Evolutionary conservation across 1,140 invertebrate species (phyloP).

Genomic region (Pachypeltis micranthus): DNA sequence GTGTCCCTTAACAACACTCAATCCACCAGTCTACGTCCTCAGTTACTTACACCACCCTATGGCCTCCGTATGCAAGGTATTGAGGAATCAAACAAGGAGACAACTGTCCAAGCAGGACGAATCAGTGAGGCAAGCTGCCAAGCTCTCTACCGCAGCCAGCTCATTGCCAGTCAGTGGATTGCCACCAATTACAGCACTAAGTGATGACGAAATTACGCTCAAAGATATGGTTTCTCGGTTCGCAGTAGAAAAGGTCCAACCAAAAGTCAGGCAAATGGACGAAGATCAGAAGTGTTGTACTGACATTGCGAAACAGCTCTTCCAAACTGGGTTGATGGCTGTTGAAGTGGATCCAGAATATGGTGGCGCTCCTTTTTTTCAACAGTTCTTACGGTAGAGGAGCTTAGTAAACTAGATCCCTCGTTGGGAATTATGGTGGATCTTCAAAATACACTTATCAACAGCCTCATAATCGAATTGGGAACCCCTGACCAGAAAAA

Average conservation of each 20-base stretch:
- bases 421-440: conserved; percentile 76
- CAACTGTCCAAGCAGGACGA: neutral
- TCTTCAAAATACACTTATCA: conserved; percentile 89
- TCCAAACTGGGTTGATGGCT: conserved; percentile 85
- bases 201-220: conserved; percentile 25
- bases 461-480: conserved; percentile 71
- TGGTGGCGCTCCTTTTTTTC: conserved; percentile 81
- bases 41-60: too few relatives aligned
- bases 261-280: conserved; percentile 87
- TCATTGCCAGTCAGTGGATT: neutral
- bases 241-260: conserved; percentile 73
- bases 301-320: conserved; percentile 55
- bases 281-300: conserved; percentile 64
- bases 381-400: conserved; percentile 80
- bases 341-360: conserved; percentile 80
- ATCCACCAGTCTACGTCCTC: too few relatives aligned
- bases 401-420: conserved; percentile 85
- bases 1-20: too few relatives aligned
- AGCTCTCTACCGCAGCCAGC: neutral
- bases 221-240: conserved; percentile 51
- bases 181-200: conserved; percentile 21
- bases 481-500: conserved; percentile 71
- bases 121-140: neutral
- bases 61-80: too few relatives aligned
- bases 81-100: neutral